Conservation (phyloP, 2,888 invertebrate genomes). For the Dolichopus griseipennis region DNA sequence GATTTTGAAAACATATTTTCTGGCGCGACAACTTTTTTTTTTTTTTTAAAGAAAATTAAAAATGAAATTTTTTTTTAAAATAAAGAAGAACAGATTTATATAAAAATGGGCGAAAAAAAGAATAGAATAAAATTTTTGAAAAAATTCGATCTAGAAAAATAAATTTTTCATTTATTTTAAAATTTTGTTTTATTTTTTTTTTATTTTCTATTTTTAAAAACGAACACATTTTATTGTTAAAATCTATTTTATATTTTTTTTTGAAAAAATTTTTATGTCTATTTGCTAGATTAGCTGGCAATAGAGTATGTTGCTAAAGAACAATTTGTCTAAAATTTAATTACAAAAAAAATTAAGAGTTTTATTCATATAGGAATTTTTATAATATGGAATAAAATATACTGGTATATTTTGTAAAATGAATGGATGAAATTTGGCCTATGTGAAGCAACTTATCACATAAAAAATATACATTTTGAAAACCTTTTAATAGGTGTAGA, state of each 20-base stretch:
- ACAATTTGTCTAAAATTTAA: not conserved
- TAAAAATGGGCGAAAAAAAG: no score
- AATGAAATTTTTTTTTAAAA: not conserved
- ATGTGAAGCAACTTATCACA: no score
- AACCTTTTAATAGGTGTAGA: no score
- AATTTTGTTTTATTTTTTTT: not conserved
- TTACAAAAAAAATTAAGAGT: no score
- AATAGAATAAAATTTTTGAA: not conserved
- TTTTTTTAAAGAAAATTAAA: not conserved
- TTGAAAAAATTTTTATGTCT: not conserved
- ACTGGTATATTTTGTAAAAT: no score
- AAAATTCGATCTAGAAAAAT: conserved; percentile 1
- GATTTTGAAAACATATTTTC: not conserved
- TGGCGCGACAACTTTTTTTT: not conserved
- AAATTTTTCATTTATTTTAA: not conserved
- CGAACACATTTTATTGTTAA: conserved; percentile 1
- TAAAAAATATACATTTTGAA: no score
- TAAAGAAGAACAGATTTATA: not conserved
- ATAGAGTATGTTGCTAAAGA: not conserved
- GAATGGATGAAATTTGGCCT: no score
- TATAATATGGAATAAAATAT: no score
- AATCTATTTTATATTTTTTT: not conserved
- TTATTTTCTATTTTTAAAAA: not conserved
- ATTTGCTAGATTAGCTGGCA: no score
- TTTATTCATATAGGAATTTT: no score